Evolutionary conservation across 2,113 vertebrate genomes (phyloP), one percentile per base, ranked within the genome.

Genomic region (Mellivora capensis): DNA sequence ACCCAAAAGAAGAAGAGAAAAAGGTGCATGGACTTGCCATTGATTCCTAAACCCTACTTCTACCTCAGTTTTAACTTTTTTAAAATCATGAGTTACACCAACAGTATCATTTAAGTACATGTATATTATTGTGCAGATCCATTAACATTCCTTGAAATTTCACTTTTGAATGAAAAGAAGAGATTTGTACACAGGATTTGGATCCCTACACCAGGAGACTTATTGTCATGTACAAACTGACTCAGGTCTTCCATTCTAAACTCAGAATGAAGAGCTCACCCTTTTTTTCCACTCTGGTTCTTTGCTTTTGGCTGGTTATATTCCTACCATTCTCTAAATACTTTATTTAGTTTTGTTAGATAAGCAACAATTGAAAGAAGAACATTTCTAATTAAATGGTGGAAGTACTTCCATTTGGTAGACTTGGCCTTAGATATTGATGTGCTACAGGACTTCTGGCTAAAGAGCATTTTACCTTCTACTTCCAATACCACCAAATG

Each of bases 1-100:
- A 15, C 2, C 72, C 87, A 39, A 98, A 98, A 71, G 97, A 97
- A 91, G 98, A 99, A 84, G 98, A 98, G 93, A 98, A 83, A 97
- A 98, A 98, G 98, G 99, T 99, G 57, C 90, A 84, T 59, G 27
- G 86, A 20, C 1, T 76, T 61, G 7, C 62, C 13, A 18, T 71
- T 44, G 18, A 42, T 39, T 34, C n/a, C 79, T 23, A 82, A 77
- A 86, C 29, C 59, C n/a, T 59, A 21, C 37, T 84, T 79, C 59
- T 44, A 13, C 49, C 64, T 67, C 72, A n/a, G 0, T 20, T 27
- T 79, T 71, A 77, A 47, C n/a, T 61, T 61, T 79, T 71, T 90
- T 0, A 39, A 93, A 90, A 52, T 29, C 23, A 13, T 39, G 6
- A 4, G 12, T 69, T 52, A 42, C 0, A 2, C 42, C 87, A 80